Evolutionary conservation across 2,797 vertebrate species (phyloP), one percentile per base, ranked within the genome.

Genomic region (Cryptoprocta ferox): DNA sequence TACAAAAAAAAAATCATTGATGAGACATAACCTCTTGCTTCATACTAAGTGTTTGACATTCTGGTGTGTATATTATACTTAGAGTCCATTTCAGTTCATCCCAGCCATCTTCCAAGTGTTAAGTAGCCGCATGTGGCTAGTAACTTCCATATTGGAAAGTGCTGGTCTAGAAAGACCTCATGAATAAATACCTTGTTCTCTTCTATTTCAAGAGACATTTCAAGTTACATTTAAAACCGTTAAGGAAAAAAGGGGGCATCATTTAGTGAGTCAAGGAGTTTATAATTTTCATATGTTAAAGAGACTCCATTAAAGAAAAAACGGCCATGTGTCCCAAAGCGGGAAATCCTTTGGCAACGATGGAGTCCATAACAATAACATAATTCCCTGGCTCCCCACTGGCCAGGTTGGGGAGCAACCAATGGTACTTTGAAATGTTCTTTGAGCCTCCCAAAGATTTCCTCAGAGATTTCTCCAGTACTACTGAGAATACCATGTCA

Each of bases 221-320:
- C 15, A 94, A 83, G 75, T 94, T 85, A 61, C 24, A n/a, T 82
- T 76, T 85, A 89, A 16, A 91, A 66, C n/a, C 35, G 6, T 68
- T 79, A 73, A 84, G 70, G 59, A 30, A 21, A 39, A 56, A 86
- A 39, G 32, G 59, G 48, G 6, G 2, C 28, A 39, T 66, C 61
- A 16, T 96, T 37, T 70, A 89, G 30, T 45, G 37, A 91, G 92
- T 32, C 65, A 35, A 93, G 42, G 15, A 65, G 30, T 80, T 86
- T 13, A 14, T 96, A 78, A 50, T 92, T 70, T 96, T 91, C 78
- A 83, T 89, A 71, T 97, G 80, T 92, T 70, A 75, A 88, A 70
- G 53, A 71, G 71, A 61, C 12, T 59, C 14, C 28, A 32, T 91
- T 76, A 70, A 93, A 84, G 86, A 83, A 92, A 86, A 93, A 94